Percentiles rank a stretch among this genome's conserved stretches.
These are phyloP conservation scores for Microctenopoma steveboyesi DNA, from an alignment of 2,797 vertebrate species.

Conservation along the genomic window DNA sequence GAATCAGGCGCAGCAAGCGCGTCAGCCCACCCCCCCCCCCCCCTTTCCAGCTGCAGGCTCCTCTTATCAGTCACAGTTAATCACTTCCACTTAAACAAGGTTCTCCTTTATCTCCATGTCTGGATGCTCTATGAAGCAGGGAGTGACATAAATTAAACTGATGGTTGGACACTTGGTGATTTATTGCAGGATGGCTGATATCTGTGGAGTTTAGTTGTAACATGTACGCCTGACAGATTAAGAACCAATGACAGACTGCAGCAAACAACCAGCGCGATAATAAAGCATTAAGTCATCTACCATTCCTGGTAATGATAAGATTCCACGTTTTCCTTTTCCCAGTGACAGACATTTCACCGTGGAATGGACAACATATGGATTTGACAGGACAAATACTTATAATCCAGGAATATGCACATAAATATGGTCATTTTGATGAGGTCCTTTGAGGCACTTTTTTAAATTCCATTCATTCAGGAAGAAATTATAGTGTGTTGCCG, in stretches of 20 bases:
- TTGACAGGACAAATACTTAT: constrained; percentile 1
- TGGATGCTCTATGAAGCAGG: constrained; percentile 25
- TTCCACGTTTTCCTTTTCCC: too few species aligned
- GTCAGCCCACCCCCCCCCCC: constrained; percentile 2
- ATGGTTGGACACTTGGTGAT: constrained; percentile 9
- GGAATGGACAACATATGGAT: background rate
- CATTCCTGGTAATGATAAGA: too few species aligned
- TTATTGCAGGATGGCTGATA: constrained; percentile 1
- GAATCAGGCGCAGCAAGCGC: constrained; percentile 29
- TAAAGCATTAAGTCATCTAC: background rate
- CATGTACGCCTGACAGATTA: too few species aligned
- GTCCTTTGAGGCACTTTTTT: background rate
- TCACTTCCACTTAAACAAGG: constrained; percentile 60
- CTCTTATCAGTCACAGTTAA: constrained; percentile 70
- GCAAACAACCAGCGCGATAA: background rate
- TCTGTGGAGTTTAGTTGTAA: constrained; percentile 3
- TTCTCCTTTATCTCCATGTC: constrained; percentile 23
- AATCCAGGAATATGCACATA: constrained; percentile 16
- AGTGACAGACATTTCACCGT: too few species aligned
- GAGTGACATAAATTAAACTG: constrained; percentile 31
- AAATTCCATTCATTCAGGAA: background rate
- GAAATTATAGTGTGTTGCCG: background rate
- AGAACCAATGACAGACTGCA: too few species aligned
- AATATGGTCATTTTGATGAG: background rate
- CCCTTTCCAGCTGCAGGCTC: constrained; percentile 8